Conservation (phyloP, 2,113 vertebrate species). For the Malurus alboscapulatus region DNA sequence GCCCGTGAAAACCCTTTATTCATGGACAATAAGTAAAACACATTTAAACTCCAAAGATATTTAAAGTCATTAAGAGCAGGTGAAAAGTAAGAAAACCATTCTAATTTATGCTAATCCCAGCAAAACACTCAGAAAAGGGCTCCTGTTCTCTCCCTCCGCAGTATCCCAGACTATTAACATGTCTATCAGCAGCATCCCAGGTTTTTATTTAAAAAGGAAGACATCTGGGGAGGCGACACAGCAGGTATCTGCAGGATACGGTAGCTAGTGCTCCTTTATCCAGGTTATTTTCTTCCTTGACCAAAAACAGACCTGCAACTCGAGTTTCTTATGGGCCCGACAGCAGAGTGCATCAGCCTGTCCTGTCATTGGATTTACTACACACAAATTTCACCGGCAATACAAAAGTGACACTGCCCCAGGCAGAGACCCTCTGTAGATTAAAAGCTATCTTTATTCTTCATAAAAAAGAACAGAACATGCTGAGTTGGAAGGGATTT, state of each 20-base stretch:
- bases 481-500: not conserved
- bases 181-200: not conserved
- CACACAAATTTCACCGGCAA: not conserved
- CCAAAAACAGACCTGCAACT: not conserved
- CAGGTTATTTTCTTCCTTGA: not conserved
- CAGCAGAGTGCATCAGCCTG: not conserved
- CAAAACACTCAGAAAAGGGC: not conserved
- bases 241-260: not conserved
- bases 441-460: not conserved
- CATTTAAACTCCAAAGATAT: not conserved
- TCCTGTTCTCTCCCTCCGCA: not conserved
- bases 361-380: not conserved
- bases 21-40: not conserved
- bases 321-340: not conserved
- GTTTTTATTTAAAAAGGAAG: not conserved
- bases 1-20: not conserved
- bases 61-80: not conserved
- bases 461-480: not conserved
- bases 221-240: fast-evolving
- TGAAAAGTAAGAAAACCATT: not conserved
- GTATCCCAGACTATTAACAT: not conserved
- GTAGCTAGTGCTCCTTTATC: not conserved
- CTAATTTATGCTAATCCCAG: not conserved
- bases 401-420: not conserved
- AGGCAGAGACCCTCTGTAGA: not conserved